Conservation (phyloP, 2,888 invertebrate genomes). For the Microplitis manilae region DNA sequence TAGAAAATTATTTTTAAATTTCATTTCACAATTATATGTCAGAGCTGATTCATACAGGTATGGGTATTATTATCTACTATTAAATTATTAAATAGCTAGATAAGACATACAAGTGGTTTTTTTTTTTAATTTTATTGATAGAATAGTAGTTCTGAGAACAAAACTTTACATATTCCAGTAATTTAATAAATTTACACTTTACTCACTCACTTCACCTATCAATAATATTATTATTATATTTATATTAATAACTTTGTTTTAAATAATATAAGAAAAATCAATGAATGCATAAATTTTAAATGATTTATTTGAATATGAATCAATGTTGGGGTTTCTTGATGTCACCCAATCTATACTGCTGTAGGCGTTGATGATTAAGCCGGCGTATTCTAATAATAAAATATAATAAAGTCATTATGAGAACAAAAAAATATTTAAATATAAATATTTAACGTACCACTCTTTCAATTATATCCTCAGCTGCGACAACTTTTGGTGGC, state of each 20-base stretch:
- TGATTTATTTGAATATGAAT: not conserved
- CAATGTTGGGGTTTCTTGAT: not conserved
- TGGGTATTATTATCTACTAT: not conserved
- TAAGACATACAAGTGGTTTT: not conserved
- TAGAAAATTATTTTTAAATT: not conserved
- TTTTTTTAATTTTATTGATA: not conserved
- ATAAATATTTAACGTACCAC: slow-evolving; percentile 57
- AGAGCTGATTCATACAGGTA: not conserved
- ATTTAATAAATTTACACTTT: not conserved
- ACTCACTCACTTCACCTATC: not conserved
- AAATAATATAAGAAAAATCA: slow-evolving; percentile 1
- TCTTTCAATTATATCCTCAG: slow-evolving; percentile 75
- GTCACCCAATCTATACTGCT: not conserved
- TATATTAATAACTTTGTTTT: not conserved
- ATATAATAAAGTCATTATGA: not conserved
- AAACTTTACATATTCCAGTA: not conserved
- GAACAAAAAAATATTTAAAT: not conserved
- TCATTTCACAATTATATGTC: not conserved
- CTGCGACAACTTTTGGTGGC: slow-evolving; percentile 78
- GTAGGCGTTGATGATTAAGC: slow-evolving; percentile 39
- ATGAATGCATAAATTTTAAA: not conserved
- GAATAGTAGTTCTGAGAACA: not conserved
- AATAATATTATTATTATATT: not conserved
- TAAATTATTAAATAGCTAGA: not conserved
- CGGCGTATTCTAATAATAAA: slow-evolving; percentile 63